Evolutionary conservation across 2,888 invertebrate species (phyloP), one percentile per base, ranked within the genome.

Genomic region (Orthosia incerta): DNA sequence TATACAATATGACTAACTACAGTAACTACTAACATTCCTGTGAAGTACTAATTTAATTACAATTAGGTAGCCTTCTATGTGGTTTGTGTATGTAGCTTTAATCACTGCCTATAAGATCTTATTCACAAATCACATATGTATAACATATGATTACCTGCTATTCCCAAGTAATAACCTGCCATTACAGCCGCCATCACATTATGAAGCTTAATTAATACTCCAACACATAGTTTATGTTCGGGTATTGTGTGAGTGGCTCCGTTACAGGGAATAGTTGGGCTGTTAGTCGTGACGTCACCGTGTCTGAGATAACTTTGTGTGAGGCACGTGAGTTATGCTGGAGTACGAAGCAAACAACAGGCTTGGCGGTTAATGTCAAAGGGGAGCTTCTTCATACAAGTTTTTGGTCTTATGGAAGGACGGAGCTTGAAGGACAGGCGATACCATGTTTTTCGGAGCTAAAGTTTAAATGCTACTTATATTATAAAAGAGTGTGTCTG

Each of bases 191-290:
- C 26, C 39, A 26, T 75, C 26, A 79, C 31, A 53, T 75, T 53
- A 71, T 11, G 18, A 56, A 56, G 46, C 18, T 26, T 66, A 66
- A 80, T 76, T 76, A 56, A 76, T 69, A 51, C 60, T 76, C 26
- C 61, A 48, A 51, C 66, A 76, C 20, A 46, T 56, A 39, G 56
- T 61, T 20, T 48, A 1, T 39, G 39, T 39, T 39, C 9, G 39
- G 39, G 9, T 9, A 39, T 66, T 50, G 12, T 59, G 51, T 62
- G 62, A 62, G 26, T 65, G 53, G 45, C 31, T 26, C 31, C 64
- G 46, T 65, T 45, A n/a, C 67, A 26, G 26, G n/a, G 45, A 68
- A 76, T 72, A 64, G 39, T 71, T 79, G 48, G 45, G 46, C 16
- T 46, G 51, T 20, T 39, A 39, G 15, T 57, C 48, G 46, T 74